Conservation (phyloP, 2,797 vertebrate genomes). For the Rallus crepitans region DNA sequence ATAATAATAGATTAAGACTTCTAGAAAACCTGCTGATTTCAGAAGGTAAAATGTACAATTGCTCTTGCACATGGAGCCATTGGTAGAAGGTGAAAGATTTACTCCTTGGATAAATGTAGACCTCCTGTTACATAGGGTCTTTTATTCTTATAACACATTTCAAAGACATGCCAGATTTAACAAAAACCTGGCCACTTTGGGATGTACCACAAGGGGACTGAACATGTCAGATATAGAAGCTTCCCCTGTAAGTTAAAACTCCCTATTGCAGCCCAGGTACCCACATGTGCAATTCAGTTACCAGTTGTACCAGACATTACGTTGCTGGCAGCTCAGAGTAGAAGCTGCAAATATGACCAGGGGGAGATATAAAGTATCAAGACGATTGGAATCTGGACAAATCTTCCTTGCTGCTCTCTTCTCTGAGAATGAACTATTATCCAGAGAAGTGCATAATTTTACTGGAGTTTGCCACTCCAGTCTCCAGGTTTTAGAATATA, state of each 20-base stretch:
- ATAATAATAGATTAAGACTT: neutral
- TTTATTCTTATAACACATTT: neutral
- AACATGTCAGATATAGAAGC: neutral
- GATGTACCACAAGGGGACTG: neutral
- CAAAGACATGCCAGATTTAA: neutral
- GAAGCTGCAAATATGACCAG: neutral
- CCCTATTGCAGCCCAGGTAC: neutral
- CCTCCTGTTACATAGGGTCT: neutral
- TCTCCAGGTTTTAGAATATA: neutral
- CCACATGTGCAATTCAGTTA: neutral
- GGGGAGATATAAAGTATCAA: neutral
- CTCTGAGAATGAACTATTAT: neutral
- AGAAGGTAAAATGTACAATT: neutral
- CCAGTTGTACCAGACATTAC: neutral
- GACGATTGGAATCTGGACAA: neutral
- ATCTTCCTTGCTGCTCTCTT: neutral
- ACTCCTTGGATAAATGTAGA: neutral
- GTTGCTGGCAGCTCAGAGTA: neutral
- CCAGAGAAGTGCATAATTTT: neutral
- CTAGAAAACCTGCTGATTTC: neutral
- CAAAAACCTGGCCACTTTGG: neutral
- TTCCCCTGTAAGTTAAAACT: neutral
- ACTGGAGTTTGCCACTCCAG: neutral
- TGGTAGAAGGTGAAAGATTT: neutral
- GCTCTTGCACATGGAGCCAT: neutral